A percentile compares a stretch with the other conserved stretches of the same genome.
Evolutionary conservation across 2,888 invertebrate species (phyloP).

Genomic region (Phengaris alcon): DNA sequence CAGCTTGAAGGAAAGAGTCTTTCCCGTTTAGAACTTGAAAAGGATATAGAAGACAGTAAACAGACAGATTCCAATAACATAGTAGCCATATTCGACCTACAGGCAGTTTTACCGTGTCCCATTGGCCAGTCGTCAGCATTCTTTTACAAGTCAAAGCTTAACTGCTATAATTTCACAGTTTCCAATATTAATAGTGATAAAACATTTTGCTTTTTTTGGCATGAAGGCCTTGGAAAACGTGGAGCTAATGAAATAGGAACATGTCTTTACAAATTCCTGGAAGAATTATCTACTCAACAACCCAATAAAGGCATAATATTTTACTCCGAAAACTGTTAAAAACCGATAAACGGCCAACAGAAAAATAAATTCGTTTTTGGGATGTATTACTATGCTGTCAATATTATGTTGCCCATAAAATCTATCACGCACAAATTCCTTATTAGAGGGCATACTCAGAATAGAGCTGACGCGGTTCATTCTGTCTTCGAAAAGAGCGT

Average conservation of each 20-base stretch:
- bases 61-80: slow-evolving; percentile 7
- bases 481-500: neutral
- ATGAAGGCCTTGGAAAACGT: slow-evolving; percentile 5
- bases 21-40: neutral
- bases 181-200: slow-evolving; percentile 13
- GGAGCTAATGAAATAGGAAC: slow-evolving; percentile 13
- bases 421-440: neutral
- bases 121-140: slow-evolving; percentile 45
- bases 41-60: slow-evolving; percentile 12
- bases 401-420: neutral
- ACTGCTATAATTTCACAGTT: slow-evolving; percentile 38
- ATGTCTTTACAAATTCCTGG: slow-evolving; percentile 9
- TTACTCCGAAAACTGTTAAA: slow-evolving; percentile 32
- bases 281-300: neutral
- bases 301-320: slow-evolving; percentile 28
- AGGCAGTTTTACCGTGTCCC: slow-evolving; percentile 47
- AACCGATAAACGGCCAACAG: slow-evolving; percentile 31
- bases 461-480: neutral
- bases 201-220: slow-evolving; percentile 27
- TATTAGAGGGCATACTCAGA: neutral
- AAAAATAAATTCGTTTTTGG: slow-evolving; percentile 29
- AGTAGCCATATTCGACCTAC: slow-evolving; percentile 46
- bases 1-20: slow-evolving; percentile 24
- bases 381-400: neutral
- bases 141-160: slow-evolving; percentile 42